Percentiles rank a stretch among this genome's conserved stretches.
These are phyloP conservation scores for Trachops cirrhosus DNA, from an alignment of 2,797 vertebrate species.

Conservation along the genomic window DNA sequence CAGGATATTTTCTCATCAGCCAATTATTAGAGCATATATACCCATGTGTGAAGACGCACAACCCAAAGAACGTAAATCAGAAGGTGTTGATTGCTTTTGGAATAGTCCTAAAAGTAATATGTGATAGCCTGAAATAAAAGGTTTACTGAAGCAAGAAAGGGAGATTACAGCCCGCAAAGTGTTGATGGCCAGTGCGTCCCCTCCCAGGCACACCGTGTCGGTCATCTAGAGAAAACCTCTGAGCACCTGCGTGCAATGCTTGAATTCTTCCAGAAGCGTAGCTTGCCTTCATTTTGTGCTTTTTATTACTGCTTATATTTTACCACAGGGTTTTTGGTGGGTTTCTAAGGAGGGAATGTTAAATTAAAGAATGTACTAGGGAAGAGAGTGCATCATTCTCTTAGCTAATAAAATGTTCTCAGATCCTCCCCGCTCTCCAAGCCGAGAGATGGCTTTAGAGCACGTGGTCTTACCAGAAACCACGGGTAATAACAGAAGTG, in stretches of 20 bases:
- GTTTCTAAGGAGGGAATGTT: slow-evolving; percentile 20
- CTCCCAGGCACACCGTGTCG: too few species aligned
- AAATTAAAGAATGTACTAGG: slow-evolving; percentile 34
- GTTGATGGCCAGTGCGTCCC: not conserved
- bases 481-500: not conserved
- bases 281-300: not conserved
- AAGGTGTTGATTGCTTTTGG: not conserved
- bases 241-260: accelerated
- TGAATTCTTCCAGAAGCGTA: not conserved
- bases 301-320: not conserved
- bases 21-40: not conserved
- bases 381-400: not conserved
- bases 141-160: not conserved
- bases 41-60: accelerated
- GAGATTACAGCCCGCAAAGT: not conserved
- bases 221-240: not conserved
- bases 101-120: not conserved
- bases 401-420: not conserved
- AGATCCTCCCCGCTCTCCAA: not conserved
- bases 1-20: not conserved
- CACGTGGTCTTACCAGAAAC: not conserved
- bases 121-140: not conserved
- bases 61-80: not conserved
- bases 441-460: not conserved
- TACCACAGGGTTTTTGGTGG: not conserved